These are phyloP conservation scores for Nestor notabilis DNA, from an alignment of 2,113 vertebrate genomes.

Conservation along the genomic window DNA sequence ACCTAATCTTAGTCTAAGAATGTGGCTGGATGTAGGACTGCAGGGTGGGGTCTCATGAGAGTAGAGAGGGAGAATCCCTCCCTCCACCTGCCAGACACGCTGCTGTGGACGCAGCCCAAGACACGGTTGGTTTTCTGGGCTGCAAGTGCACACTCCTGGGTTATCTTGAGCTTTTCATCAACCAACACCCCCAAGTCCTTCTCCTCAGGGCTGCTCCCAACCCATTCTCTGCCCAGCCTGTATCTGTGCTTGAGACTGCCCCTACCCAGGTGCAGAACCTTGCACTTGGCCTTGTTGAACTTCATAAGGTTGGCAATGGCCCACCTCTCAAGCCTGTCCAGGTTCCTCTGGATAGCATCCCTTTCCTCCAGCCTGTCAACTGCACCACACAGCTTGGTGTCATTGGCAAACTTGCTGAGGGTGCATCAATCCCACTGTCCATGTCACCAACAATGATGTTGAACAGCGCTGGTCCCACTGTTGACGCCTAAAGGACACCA, in stretches of 20 bases:
- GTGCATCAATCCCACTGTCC: fast-evolving
- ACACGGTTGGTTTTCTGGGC: neutral
- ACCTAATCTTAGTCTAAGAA: neutral
- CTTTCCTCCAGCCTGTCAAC: neutral
- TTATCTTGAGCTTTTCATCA: neutral
- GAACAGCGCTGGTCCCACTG: fast-evolving
- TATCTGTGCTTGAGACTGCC: neutral
- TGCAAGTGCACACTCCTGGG: neutral
- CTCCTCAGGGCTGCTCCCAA: neutral
- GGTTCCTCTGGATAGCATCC: neutral
- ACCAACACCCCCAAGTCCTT: neutral
- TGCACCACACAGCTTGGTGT: neutral
- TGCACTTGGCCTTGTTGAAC: neutral
- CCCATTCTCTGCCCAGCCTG: neutral
- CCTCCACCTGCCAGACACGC: fast-evolving
- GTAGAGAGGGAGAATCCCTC: neutral
- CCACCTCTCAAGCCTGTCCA: neutral
- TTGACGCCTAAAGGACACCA: neutral
- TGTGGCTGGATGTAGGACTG: neutral
- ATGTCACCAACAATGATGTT: fast-evolving
- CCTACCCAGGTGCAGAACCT: neutral
- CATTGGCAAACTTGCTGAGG: neutral
- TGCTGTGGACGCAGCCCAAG: neutral
- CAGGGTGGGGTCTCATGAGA: neutral
- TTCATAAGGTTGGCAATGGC: neutral